A percentile compares a stretch with the other conserved stretches of the same genome.
Evolutionary conservation across 2,888 invertebrate species (phyloP).

Genomic region (Cylindroiulus punctatus): DNA sequence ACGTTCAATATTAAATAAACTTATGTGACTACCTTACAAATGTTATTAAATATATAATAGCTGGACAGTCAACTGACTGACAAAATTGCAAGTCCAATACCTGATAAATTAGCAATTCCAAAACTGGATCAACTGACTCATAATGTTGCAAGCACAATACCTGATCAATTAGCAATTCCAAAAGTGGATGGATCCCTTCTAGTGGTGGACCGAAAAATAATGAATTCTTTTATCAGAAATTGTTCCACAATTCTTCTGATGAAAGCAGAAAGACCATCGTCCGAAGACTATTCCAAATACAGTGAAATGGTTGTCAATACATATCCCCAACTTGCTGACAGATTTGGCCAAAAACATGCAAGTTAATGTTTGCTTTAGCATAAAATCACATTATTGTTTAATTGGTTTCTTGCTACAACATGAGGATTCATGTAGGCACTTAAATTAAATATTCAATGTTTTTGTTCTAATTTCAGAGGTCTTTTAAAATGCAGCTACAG

Average conservation of each 20-base stretch:
- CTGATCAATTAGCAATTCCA: not conserved
- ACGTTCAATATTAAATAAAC: too few relatives aligned
- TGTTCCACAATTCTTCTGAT: not conserved
- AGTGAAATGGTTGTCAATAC: not conserved
- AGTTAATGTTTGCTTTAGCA: not conserved
- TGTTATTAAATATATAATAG: too few relatives aligned
- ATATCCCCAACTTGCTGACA: not conserved
- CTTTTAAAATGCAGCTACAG: not conserved
- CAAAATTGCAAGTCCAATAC: too few relatives aligned
- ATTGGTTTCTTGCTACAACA: too few relatives aligned
- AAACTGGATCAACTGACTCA: too few relatives aligned
- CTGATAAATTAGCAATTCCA: not conserved
- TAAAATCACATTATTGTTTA: too few relatives aligned
- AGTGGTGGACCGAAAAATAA: not conserved
- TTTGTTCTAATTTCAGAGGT: not conserved
- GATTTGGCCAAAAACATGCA: not conserved
- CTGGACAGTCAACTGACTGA: too few relatives aligned
- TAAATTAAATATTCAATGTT: not conserved
- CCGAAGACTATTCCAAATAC: not conserved
- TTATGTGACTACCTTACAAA: too few relatives aligned
- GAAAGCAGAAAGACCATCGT: not conserved
- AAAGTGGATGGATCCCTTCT: not conserved
- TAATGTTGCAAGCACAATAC: too few relatives aligned
- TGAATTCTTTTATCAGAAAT: not conserved
- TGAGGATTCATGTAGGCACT: too few relatives aligned